Conservation (phyloP, 2,888 invertebrate genomes). For the Drepanosiphum platanoidis region DNA sequence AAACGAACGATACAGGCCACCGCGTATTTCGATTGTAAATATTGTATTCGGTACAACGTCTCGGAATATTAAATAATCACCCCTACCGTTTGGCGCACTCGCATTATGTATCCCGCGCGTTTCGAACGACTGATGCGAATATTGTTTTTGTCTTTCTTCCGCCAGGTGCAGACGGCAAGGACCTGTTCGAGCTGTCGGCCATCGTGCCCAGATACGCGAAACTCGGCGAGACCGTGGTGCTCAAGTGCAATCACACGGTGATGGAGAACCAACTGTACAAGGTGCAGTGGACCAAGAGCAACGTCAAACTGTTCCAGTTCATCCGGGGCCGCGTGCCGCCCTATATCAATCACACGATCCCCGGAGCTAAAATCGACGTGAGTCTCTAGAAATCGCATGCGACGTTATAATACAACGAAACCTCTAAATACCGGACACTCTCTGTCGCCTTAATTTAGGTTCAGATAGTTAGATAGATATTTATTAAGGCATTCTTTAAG, state of each 20-base stretch:
- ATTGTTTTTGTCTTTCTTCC: not conserved
- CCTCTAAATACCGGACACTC: too few relatives aligned
- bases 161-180: conserved; percentile 55
- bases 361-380: conserved; percentile 81
- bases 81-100: too few relatives aligned
- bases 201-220: conserved; percentile 79
- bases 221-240: conserved; percentile 76
- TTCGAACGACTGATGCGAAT: too few relatives aligned
- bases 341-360: conserved; percentile 74
- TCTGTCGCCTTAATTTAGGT: too few relatives aligned
- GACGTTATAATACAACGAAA: too few relatives aligned
- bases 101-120: too few relatives aligned
- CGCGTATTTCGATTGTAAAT: too few relatives aligned
- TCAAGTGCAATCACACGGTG: conserved; percentile 82
- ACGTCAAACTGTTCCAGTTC: conserved; percentile 82
- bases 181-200: conserved; percentile 72
- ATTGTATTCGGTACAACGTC: too few relatives aligned
- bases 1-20: too few relatives aligned
- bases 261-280: conserved; percentile 79
- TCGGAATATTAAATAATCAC: too few relatives aligned
- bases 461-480: too few relatives aligned
- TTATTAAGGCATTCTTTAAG: too few relatives aligned
- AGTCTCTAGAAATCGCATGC: conserved; percentile 70
- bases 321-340: conserved; percentile 82
- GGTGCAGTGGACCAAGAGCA: conserved; percentile 78